Conservation (phyloP, 2,888 invertebrate genomes). For the Melipona bicolor region DNA sequence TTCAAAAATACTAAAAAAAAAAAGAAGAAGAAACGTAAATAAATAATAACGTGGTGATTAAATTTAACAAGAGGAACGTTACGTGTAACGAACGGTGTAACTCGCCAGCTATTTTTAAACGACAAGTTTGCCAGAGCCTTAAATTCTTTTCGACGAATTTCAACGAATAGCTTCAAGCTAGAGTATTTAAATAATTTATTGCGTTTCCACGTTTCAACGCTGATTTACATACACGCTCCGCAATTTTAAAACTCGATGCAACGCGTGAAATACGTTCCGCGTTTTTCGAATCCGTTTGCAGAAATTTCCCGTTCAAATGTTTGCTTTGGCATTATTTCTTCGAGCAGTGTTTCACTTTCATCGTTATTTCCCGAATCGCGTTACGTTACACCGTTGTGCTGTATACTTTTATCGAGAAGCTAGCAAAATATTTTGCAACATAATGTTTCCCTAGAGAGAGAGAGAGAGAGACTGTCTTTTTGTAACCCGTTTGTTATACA, state of each 20-base stretch:
- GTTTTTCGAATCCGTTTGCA: too few species aligned
- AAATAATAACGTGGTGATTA: not conserved
- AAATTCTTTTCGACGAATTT: not conserved
- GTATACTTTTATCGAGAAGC: not conserved
- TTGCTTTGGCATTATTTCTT: too few species aligned
- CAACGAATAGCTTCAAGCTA: not conserved
- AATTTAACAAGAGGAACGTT: not conserved
- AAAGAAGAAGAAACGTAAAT: not conserved
- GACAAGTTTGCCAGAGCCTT: not conserved
- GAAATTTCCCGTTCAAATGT: too few species aligned
- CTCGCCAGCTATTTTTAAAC: not conserved
- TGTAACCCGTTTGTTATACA: too few species aligned
- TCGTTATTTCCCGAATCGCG: too few species aligned
- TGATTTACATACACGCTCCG: not conserved
- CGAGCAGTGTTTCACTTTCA: too few species aligned
- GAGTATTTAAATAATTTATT: not conserved
- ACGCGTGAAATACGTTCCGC: too few species aligned
- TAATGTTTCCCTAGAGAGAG: not conserved
- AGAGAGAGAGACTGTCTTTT: not conserved
- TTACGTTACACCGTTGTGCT: too few species aligned
- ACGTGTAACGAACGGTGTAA: not conserved
- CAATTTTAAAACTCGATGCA: too few species aligned
- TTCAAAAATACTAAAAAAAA: not conserved
- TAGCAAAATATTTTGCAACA: not conserved
- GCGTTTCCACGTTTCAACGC: not conserved